Conservation (phyloP, 2,113 vertebrate genomes). For the Melozone crissalis region DNA sequence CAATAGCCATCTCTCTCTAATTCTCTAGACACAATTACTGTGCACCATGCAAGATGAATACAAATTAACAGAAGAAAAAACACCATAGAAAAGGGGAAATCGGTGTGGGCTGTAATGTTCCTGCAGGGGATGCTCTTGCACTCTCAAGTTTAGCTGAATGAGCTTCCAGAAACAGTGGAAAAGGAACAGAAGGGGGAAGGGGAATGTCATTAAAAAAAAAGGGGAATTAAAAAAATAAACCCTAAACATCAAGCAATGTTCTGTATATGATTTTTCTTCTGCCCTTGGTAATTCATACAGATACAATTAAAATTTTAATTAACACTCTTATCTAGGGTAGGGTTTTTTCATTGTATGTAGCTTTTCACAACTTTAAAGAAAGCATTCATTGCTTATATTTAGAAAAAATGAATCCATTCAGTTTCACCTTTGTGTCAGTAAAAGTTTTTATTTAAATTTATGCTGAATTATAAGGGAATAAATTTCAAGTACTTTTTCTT, state of each 20-base stretch:
- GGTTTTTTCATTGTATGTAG: not conserved
- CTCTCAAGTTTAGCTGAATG: not conserved
- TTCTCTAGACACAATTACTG: slow-evolving; percentile 67
- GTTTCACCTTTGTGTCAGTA: not conserved
- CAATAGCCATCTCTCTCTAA: slow-evolving; percentile 57
- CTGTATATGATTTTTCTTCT: not conserved
- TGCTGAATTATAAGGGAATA: not conserved
- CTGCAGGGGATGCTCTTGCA: slow-evolving; percentile 66
- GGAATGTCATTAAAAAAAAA: not conserved
- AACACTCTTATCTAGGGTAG: slow-evolving; percentile 4
- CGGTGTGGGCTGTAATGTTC: not conserved
- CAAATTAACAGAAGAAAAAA: slow-evolving; percentile 53
- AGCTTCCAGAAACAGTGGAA: not conserved
- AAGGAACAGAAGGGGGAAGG: not conserved
- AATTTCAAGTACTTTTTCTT: not conserved
- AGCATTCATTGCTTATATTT: not conserved
- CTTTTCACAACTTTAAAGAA: slow-evolving; percentile 18
- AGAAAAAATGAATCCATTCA: not conserved
- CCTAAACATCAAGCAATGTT: not conserved
- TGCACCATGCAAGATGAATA: slow-evolving; percentile 42
- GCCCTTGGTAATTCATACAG: slow-evolving; percentile 13
- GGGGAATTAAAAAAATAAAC: rapidly evolving
- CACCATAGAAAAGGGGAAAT: not conserved
- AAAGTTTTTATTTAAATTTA: not conserved
- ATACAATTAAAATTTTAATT: slow-evolving; percentile 59